Base-by-base conservation (phyloP, 2,888 invertebrate genomes). In the Patella depressa region DNA sequence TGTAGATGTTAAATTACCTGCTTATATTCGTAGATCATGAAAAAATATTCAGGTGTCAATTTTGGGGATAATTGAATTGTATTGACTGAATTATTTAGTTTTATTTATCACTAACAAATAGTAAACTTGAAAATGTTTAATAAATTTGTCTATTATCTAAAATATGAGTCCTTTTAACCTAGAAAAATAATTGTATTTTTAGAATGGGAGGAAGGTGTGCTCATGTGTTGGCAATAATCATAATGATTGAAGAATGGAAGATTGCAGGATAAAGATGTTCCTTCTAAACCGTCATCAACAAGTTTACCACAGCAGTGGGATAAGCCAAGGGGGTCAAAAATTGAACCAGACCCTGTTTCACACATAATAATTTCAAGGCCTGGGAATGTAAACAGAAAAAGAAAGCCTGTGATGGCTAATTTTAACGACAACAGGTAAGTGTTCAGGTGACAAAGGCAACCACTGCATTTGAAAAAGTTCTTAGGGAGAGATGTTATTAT, bases 131-230 rank as follows among this genome's bases (percentile, higher is more conserved):
- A 34, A 34, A 34, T 34, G 34, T 34, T n/a, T 34, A 34, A 34
- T 34, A 34, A 34, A 34, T 34, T 34, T 34, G 34, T 7, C 34
- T 34, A 34, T 34, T 4, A 34, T 34, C 34, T 34, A 5, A 34
- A 34, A 34, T 34, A 34, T 14, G 4, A 1, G 57, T 3, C 57
- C 1, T 57, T 57, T 14, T 57, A 17, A 57, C 57, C 14, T 14
- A 17, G 57, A 14, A 57, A n/a, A 57, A 57, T 57, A 34, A 34
- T 34, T 34, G 34, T 34, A 34, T 34, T 34, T 34, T 34, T 4
- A 34, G 57, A n/a, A n/a, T 14, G 57, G 57, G 57, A n/a, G 57
- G 57, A n/a, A 57, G 57, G 57, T 57, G 57, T 57, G 57, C 57
- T 17, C 57, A 57, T 57, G 57, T 57, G 14, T n/a, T 57, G 14